Conservation (phyloP, 2,888 invertebrate species). For the Timema podura region DNA sequence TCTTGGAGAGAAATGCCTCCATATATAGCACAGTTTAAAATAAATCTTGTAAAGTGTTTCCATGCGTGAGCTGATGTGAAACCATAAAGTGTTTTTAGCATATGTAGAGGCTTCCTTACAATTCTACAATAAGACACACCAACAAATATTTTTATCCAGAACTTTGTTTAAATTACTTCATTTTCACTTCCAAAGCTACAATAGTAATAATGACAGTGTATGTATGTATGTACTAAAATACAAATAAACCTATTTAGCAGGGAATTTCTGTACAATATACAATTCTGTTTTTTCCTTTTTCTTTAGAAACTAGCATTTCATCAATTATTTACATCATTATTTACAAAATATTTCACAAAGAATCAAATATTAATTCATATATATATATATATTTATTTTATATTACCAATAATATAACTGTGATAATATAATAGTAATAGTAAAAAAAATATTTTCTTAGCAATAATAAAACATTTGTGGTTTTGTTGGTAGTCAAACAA, state of each 20-base stretch:
- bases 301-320: constrained; percentile 31
- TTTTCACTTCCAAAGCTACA: constrained; percentile 32
- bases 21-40: too few species aligned
- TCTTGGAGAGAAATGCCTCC: too few species aligned
- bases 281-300: constrained; percentile 23
- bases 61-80: too few species aligned
- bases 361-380: constrained; percentile 27
- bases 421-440: constrained; percentile 27
- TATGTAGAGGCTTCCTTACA: neutral
- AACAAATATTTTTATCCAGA: constrained; percentile 18
- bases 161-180: constrained; percentile 31
- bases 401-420: constrained; percentile 28
- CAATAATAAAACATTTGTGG: constrained; percentile 14
- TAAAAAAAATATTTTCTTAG: constrained; percentile 23
- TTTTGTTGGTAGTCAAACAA: neutral
- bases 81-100: too few species aligned
- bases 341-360: constrained; percentile 32
- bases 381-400: constrained; percentile 30
- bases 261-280: constrained; percentile 33
- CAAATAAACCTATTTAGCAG: constrained; percentile 32
- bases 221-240: constrained; percentile 33
- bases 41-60: too few species aligned
- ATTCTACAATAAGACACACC: neutral
- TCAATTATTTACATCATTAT: constrained; percentile 32
- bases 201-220: constrained; percentile 33